A percentile compares a stretch with the other conserved stretches of the same genome.
Conservation (phyloP, 2,113 vertebrate species). For the Rhabdomys dilectus region DNA sequence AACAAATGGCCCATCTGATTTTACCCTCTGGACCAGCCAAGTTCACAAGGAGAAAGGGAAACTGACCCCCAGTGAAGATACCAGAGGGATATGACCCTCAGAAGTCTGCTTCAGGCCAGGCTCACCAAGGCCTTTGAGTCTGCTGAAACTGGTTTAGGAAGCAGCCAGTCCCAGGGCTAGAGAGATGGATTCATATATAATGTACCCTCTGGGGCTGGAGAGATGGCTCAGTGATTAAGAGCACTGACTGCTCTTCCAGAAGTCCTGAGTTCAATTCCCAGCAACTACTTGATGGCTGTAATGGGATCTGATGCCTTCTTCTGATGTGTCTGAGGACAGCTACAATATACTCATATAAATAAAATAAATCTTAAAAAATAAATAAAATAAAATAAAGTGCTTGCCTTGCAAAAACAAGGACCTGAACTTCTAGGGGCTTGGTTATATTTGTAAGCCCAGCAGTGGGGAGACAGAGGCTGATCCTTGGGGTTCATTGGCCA, state of each 20-base stretch:
- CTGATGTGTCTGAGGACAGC: too few relatives aligned
- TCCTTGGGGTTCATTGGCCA: background rate
- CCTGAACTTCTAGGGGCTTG: background rate
- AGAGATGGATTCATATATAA: background rate
- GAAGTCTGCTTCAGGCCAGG: rapidly evolving
- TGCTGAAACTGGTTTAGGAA: background rate
- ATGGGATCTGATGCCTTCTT: too few relatives aligned
- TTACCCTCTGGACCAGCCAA: background rate
- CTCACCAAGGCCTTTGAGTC: background rate
- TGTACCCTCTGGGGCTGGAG: background rate
- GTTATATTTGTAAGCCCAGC: background rate
- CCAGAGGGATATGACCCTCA: background rate
- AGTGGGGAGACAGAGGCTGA: background rate
- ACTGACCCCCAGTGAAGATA: background rate
- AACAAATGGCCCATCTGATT: background rate
- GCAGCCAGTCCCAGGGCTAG: too few relatives aligned
- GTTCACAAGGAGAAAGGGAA: background rate
- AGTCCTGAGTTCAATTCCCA: too few relatives aligned
- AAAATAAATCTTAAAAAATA: too few relatives aligned
- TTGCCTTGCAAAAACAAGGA: background rate
- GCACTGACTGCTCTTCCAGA: too few relatives aligned
- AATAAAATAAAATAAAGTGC: background rate
- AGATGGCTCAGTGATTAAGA: too few relatives aligned
- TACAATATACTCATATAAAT: too few relatives aligned
- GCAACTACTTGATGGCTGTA: too few relatives aligned